Evolutionary conservation across 2,113 vertebrate species (phyloP).

Genomic region (Peucedramus taeniatus): DNA sequence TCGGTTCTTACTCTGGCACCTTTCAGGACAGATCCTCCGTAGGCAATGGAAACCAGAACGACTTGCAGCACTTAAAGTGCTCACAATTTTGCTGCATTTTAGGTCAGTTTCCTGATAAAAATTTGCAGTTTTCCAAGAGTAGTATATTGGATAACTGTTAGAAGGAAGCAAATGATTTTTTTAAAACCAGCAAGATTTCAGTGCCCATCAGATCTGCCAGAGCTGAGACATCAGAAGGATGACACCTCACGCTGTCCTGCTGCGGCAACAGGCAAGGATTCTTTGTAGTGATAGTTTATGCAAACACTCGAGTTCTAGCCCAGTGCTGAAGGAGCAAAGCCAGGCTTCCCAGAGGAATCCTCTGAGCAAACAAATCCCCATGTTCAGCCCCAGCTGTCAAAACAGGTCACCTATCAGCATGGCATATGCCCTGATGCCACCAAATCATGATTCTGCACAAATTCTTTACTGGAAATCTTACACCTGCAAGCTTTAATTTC

Average conservation of each 20-base stretch:
- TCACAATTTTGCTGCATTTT: not conserved
- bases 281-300: constrained; percentile 5
- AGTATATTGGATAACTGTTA: not conserved
- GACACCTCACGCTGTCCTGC: not conserved
- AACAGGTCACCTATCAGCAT: constrained; percentile 26
- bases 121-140: not conserved
- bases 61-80: not conserved
- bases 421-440: not conserved
- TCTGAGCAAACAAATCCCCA: constrained; percentile 48
- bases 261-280: not conserved
- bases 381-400: constrained; percentile 33
- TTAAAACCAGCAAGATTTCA: not conserved
- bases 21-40: not conserved
- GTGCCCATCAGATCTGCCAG: not conserved
- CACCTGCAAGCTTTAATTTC: not conserved
- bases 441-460: not conserved
- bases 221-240: not conserved
- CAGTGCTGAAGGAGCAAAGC: constrained; percentile 22
- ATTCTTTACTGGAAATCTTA: not conserved
- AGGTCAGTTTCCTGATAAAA: not conserved
- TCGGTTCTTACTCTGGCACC: not conserved
- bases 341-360: constrained; percentile 8
- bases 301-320: not conserved
- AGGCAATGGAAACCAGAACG: not conserved
- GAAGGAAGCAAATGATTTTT: not conserved